Percentiles rank a stretch among this genome's conserved stretches.
These are phyloP conservation scores for Gallinago media DNA, from an alignment of 2,113 vertebrate genomes.

Conservation along the genomic window DNA sequence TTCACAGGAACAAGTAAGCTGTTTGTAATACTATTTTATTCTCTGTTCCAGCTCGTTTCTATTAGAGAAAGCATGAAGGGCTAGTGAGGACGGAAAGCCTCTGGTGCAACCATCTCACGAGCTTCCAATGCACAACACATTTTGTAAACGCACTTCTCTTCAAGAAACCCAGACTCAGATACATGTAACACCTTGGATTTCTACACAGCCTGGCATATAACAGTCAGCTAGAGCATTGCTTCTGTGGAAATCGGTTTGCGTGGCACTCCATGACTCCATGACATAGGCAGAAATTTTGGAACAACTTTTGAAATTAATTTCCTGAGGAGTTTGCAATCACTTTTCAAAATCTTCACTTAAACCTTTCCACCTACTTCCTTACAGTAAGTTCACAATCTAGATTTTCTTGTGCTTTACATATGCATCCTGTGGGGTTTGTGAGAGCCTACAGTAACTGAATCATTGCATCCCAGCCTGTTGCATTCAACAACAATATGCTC, in stretches of 20 bases:
- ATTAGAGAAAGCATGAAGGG: not conserved
- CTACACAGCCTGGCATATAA: not conserved
- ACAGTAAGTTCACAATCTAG: not conserved
- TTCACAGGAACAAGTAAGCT: not conserved
- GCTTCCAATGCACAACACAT: not conserved
- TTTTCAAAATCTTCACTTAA: conserved; percentile 9
- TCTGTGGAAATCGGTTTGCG: not conserved
- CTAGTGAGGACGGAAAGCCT: not conserved
- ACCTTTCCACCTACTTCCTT: not conserved
- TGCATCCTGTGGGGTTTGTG: not conserved
- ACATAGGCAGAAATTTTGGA: not conserved
- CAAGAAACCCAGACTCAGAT: not conserved
- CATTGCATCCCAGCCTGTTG: not conserved
- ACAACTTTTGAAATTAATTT: conserved; percentile 26
- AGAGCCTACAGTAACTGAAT: not conserved
- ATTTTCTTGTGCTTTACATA: conserved; percentile 67
- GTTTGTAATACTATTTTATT: not conserved
- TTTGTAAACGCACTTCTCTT: not conserved
- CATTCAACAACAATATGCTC: not conserved
- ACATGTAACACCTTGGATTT: not conserved
- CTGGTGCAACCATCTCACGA: not conserved
- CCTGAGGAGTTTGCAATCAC: conserved; percentile 49
- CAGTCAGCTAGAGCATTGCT: not conserved
- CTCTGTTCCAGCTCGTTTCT: not conserved
- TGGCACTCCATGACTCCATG: not conserved